Evolutionary conservation across 2,888 invertebrate species (phyloP).

Genomic region (Notodromas monacha): DNA sequence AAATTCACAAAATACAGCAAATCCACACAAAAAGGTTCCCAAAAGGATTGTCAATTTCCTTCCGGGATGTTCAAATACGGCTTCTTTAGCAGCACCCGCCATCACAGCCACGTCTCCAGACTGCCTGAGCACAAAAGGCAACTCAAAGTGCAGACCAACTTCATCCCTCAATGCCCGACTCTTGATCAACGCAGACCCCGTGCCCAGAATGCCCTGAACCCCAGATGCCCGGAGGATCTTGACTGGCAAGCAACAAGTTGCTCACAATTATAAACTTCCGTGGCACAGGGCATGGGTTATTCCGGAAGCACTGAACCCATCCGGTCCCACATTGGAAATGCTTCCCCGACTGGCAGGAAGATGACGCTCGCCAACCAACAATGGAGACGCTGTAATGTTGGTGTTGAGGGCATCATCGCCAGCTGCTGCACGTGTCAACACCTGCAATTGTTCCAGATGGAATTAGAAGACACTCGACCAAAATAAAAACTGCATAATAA

Average conservation of each 20-base stretch:
- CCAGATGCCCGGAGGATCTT: slow-evolving; percentile 29
- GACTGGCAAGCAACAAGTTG: slow-evolving; percentile 33
- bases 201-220: slow-evolving; percentile 37
- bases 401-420: too few species aligned
- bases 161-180: slow-evolving; percentile 38
- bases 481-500: too few species aligned
- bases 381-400: too few species aligned
- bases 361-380: slow-evolving; percentile 41
- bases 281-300: slow-evolving; percentile 39
- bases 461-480: too few species aligned
- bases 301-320: slow-evolving; percentile 33
- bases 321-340: slow-evolving; percentile 31
- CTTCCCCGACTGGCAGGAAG: slow-evolving; percentile 29
- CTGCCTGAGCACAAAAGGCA: slow-evolving; percentile 26
- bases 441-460: too few species aligned
- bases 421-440: too few species aligned
- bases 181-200: slow-evolving; percentile 40
- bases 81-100: slow-evolving; percentile 39
- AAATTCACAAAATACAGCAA: too few species aligned
- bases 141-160: slow-evolving; percentile 26
- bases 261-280: slow-evolving; percentile 36
- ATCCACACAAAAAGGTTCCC: not conserved
- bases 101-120: slow-evolving; percentile 13
- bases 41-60: not conserved
- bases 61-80: not conserved